These are phyloP conservation scores for Gari tellinella DNA, from an alignment of 2,888 invertebrate species.

Conservation along the genomic window DNA sequence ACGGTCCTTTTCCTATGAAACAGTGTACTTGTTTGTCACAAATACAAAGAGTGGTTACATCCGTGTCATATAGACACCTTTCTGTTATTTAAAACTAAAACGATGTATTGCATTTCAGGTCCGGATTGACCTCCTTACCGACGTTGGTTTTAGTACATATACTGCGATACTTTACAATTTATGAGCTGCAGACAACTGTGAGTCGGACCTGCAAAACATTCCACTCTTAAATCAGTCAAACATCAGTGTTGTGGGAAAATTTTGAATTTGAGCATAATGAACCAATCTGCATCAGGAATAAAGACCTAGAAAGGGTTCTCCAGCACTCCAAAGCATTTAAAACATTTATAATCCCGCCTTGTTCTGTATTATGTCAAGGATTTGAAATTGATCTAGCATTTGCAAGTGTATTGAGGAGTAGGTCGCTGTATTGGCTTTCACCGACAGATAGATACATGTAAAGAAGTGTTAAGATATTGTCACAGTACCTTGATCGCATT, in stretches of 20 bases:
- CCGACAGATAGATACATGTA: constrained; percentile 1
- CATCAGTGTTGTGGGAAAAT: constrained; percentile 15
- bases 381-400: constrained; percentile 14
- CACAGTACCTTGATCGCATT: constrained; percentile 11
- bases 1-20: background rate
- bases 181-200: constrained; percentile 13
- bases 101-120: constrained; percentile 12
- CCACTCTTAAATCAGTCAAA: constrained; percentile 6
- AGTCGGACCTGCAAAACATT: constrained; percentile 29
- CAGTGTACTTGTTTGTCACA: too few species aligned
- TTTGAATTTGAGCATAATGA: constrained; percentile 25
- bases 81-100: background rate
- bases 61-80: background rate
- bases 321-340: constrained; percentile 19
- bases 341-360: constrained; percentile 15
- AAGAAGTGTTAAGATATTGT: background rate
- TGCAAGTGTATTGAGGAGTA: constrained; percentile 1
- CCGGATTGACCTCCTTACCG: constrained; percentile 9
- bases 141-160: constrained; percentile 14
- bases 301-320: constrained; percentile 12
- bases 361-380: background rate
- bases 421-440: constrained; percentile 17
- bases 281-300: constrained; percentile 1
- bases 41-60: too few species aligned
- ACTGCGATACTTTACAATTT: constrained; percentile 9